Base-by-base conservation (phyloP, 2,113 vertebrate genomes). In the Stercorarius parasiticus region DNA sequence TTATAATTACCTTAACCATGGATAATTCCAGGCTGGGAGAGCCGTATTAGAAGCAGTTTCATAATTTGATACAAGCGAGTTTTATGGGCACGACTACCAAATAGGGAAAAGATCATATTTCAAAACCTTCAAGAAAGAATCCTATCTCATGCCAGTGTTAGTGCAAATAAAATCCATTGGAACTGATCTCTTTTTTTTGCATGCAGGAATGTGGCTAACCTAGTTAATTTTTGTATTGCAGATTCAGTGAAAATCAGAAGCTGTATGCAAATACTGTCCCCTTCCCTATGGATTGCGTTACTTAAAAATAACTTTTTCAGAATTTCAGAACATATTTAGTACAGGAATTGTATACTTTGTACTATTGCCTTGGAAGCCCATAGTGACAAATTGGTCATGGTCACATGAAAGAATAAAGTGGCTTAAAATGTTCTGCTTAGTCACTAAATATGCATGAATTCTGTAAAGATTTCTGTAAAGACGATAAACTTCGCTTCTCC, bases 191-290 rank as follows among this genome's bases (percentile, higher is more conserved):
- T 55, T 23, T 61, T 82, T 64, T 84, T 88, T 87, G 58, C 77
- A 76, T 25, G 2, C 23, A n/a, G 59, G 45, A 92, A 78, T 74
- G 77, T 88, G 72, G 49, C 88, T 96, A 93, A 79, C 66, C 23
- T 84, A 42, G 58, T 49, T 88, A 11, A 15, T n/a, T 77, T 76
- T 88, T 77, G 87, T 56, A 73, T 77, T 76, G 52, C 43, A 73
- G 38, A 45, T 89, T 86, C 74, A 84, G 59, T 83, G 91, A 92
- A 95, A 97, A 93, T 73, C 86, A 78, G 70, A 72, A 70, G 40
- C 50, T 95, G n/a, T 88, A 71, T 92, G 98, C 70, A 97, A 95
- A 95, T 93, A 34, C 55, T 73, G 8, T 66, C 56, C 36, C 88
- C 97, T 94, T 32, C 10, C n/a, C 22, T 5, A 29, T 45, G 6